Evolutionary conservation across 2,888 invertebrate genomes (phyloP), one percentile per base, ranked within the genome.

Genomic region (Creontiades dilutus): DNA sequence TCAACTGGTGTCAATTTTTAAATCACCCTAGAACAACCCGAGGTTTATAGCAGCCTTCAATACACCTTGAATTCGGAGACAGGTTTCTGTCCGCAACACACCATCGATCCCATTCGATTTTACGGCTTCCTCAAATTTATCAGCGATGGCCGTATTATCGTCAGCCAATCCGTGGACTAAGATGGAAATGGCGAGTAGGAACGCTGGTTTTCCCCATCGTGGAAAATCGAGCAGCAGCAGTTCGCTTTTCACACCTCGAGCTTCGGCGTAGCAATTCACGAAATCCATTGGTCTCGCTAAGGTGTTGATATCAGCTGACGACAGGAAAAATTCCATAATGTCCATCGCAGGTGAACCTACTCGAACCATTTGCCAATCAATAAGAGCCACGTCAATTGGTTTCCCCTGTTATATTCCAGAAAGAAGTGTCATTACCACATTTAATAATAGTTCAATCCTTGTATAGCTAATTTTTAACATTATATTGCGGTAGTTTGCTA

Each of bases 331-430:
- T 52, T 88, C 27, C 13, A 55, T 1, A n/a, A 88, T 48, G 55
- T 88, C 88, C 47, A 88, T 9, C 0, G 78, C 78, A 12, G 89
- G 89, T 9, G 89, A 89, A 3, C 89, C 81, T 46, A 89, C 16
- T 11, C 61, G 28, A 11, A 75, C 37, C 82, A 84, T 82, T 47
- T 84, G 82, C 89, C 89, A 89, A 46, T 89, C 89, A 23, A 89
- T 37, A 16, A 89, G 68, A 12, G 89, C 89, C 5, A 84, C 89
- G 0, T 89, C 89, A 3, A 61, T 23, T 0, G 89, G 89, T 0
- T 61, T 12, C 37, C 82, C 82, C 82, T 89, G 88, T 75, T 16
- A 52, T 19, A 55, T 23, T 4, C 37, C 37, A 7, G 37, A 37
- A 37, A 37, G n/a, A 37, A 37, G 2, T 7, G 7, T 37, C 7